Evolutionary conservation across 2,888 invertebrate genomes (phyloP), one percentile per base, ranked within the genome.

Genomic region (Allophyes oxyacanthae): DNA sequence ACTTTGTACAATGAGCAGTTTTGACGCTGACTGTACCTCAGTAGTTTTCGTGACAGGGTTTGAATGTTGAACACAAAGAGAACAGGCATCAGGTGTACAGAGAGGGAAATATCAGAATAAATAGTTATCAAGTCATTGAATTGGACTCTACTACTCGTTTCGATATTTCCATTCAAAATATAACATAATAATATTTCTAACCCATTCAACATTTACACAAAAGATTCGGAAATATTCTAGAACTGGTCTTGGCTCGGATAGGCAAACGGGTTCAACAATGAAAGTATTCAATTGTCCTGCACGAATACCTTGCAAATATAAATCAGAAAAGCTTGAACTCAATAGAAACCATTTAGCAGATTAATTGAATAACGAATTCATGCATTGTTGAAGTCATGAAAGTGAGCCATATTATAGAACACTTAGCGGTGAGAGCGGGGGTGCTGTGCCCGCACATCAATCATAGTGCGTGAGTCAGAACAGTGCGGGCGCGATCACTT

Each of bases 391-490:
- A 5, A 33, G 20, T 20, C n/a, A n/a, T n/a, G n/a, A n/a, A n/a
- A n/a, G n/a, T n/a, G n/a, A n/a, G n/a, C n/a, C 11, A 33, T 11
- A 33, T 33, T 33, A 33, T 33, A 10, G 6, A 33, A n/a, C 6
- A 25, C 5, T 0, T 5, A n/a, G 38, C 20, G n/a, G 14, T 2
- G 1, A 14, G 10, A n/a, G 20, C n/a, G n/a, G n/a, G 4, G 8
- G 36, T 15, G 36, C 13, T 14, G 5, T 9, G 37, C 20, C 11
- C 37, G 15, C 37, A 9, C 36, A 43, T 42, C 42, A 36, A 43
- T 55, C 48, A 48, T 48, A 55, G 32, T 38, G 8, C 26, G 10
- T 14, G 33, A 28, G 41, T 14, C 40, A 14, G 14, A 36, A 3
- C 13, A 25, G 14, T 28, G 20, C 9, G 15, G 26, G 13, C 25